These are phyloP conservation scores for Aphodius granarius DNA, from an alignment of 2,888 invertebrate genomes.

Conservation along the genomic window DNA sequence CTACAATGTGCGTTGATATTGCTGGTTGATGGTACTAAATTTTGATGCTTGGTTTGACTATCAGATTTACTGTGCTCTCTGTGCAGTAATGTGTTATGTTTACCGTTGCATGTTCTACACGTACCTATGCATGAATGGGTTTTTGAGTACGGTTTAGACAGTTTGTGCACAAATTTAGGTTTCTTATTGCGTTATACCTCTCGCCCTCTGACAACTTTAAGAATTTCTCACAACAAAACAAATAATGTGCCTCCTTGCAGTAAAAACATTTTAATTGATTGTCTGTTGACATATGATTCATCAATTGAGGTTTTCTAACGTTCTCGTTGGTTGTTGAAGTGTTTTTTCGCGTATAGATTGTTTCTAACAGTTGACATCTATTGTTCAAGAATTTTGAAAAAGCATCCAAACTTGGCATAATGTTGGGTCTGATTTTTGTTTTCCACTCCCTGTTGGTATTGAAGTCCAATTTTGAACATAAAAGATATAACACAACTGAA, in stretches of 20 bases:
- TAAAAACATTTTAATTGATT: background rate
- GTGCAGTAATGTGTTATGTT: background rate
- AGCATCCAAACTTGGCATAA: background rate
- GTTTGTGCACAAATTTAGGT: background rate
- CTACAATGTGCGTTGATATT: background rate
- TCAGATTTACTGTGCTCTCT: background rate
- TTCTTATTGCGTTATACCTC: background rate
- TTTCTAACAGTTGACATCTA: slow-evolving; percentile 16
- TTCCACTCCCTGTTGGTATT: slow-evolving; percentile 10
- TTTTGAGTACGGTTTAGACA: background rate
- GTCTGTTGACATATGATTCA: background rate
- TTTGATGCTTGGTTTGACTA: background rate
- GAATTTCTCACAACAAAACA: background rate
- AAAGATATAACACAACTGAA: background rate
- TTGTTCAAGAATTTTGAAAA: slow-evolving; percentile 16
- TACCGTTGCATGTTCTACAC: background rate
- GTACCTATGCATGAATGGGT: background rate
- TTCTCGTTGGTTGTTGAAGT: background rate
- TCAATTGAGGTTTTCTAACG: background rate
- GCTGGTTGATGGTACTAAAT: background rate
- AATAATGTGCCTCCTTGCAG: background rate
- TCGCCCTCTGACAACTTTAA: background rate
- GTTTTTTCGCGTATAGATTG: background rate
- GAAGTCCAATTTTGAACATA: slow-evolving; percentile 10
- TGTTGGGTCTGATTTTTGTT: background rate